Base-by-base conservation (phyloP, 2,797 vertebrate species). In the Philypnodon macrostomus region DNA sequence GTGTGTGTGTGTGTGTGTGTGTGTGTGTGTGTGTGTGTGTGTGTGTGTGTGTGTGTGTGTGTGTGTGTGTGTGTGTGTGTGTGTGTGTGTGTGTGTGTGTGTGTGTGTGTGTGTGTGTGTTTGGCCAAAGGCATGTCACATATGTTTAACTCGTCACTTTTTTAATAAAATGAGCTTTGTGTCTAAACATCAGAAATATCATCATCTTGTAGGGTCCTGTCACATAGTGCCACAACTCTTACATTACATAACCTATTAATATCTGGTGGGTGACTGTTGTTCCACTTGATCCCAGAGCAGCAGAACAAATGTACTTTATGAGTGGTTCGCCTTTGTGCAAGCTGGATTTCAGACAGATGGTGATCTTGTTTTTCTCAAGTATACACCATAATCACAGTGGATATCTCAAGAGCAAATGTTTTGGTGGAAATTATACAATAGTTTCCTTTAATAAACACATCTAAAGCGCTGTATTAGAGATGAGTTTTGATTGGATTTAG, bases 361-460 rank as follows among this genome's bases (percentile, higher is more conserved):
- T 29, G 2, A 18, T 18, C 11, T 18, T 16, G 7, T 36, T 44
- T 36, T 49, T 27, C 13, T 7, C 34, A 49, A 48, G 2, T 4
- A 40, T 5, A 63, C 27, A 13, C 40, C 7, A 44, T 34, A 57
- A 26, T 32, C 12, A 9, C 12, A 17, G 13, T n/a, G 17, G 14
- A 32, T 51, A 41, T 29, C 19, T 58, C 1, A 8, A 13, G 54
- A 26, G 13, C 42, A 58, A 68, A 67, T 53, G 50, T 67, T 66
- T 67, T 15, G 11, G 8, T 14, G 15, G 3, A 53, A 63, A 61
- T 58, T 17, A 68, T 14, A 51, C 44, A 39, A 44, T 48, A 42
- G 49, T 38, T 45, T 34, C n/a, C 19, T 57, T 46, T 41, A 66
- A 62, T 40, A 56, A 58, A 58, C 50, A 44, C 53, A 46, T 30